These are phyloP conservation scores for Perdita meconis DNA, from an alignment of 2,888 invertebrate species.

Conservation along the genomic window DNA sequence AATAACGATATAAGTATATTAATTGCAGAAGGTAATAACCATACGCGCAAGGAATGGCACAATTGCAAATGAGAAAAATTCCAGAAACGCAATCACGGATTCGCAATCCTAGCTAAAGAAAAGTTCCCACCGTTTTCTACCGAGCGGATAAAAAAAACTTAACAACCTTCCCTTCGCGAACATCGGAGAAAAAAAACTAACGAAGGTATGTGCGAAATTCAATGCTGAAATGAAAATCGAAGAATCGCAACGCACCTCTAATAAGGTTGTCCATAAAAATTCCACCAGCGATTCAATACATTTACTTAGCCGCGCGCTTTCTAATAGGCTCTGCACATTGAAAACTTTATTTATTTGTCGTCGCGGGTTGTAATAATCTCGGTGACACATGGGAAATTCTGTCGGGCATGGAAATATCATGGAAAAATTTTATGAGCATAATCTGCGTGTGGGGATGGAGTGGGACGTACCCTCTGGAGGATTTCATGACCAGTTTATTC, in stretches of 20 bases:
- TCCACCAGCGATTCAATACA: conserved; percentile 22
- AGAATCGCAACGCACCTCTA: conserved; percentile 11
- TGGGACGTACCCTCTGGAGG: conserved; percentile 23
- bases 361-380: conserved; percentile 49
- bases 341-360: conserved; percentile 59
- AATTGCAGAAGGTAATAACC: too few relatives aligned
- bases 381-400: conserved; percentile 61
- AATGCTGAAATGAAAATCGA: conserved; percentile 3
- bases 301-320: conserved; percentile 17
- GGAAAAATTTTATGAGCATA: conserved; percentile 53
- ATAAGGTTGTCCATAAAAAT: conserved; percentile 21
- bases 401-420: conserved; percentile 49
- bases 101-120: too few relatives aligned
- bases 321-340: conserved; percentile 35
- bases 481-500: conserved; percentile 53
- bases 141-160: background rate
- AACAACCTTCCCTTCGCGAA: background rate
- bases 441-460: conserved; percentile 47
- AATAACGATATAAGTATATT: too few relatives aligned
- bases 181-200: background rate
- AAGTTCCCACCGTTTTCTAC: too few relatives aligned
- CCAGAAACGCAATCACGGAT: too few relatives aligned
- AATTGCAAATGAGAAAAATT: too few relatives aligned
- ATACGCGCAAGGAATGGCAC: too few relatives aligned
- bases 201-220: conserved; percentile 17